Evolutionary conservation across 2,797 vertebrate genomes (phyloP).

Genomic region (Rachycentron canadum): DNA sequence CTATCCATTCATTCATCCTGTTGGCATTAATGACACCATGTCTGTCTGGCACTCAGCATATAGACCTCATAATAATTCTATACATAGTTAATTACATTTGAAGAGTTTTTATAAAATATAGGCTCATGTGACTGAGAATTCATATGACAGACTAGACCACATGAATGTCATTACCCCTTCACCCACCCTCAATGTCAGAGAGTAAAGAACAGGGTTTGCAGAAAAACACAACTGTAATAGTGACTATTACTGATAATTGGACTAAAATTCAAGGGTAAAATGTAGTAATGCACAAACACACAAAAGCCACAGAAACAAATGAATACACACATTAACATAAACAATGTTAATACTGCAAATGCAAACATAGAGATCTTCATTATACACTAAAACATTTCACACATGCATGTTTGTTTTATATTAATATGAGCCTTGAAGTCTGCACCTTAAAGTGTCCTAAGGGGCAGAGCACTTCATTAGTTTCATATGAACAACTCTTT

Average conservation of each 20-base stretch:
- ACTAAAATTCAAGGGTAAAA: neutral
- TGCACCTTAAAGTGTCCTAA: constrained; percentile 19
- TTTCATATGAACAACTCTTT: constrained; percentile 63
- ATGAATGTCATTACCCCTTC: neutral
- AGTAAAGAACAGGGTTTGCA: too few species aligned
- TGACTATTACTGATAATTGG: neutral
- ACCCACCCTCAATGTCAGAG: neutral
- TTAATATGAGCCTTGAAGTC: constrained; percentile 22
- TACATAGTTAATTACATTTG: neutral
- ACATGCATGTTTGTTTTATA: constrained; percentile 16
- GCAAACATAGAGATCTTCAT: neutral
- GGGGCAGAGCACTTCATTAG: constrained; percentile 53
- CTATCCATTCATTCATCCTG: neutral
- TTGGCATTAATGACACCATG: neutral
- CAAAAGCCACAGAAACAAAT: neutral
- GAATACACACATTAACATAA: neutral
- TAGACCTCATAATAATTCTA: neutral
- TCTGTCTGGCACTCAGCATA: neutral
- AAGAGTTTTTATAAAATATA: neutral
- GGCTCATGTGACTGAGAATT: neutral
- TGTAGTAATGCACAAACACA: neutral
- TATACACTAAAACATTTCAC: neutral
- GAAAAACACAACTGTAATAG: neutral
- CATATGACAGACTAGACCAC: neutral
- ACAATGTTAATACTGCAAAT: neutral